Evolutionary conservation across 1,140 invertebrate species (phyloP).

Genomic region (Planococcus citri): DNA sequence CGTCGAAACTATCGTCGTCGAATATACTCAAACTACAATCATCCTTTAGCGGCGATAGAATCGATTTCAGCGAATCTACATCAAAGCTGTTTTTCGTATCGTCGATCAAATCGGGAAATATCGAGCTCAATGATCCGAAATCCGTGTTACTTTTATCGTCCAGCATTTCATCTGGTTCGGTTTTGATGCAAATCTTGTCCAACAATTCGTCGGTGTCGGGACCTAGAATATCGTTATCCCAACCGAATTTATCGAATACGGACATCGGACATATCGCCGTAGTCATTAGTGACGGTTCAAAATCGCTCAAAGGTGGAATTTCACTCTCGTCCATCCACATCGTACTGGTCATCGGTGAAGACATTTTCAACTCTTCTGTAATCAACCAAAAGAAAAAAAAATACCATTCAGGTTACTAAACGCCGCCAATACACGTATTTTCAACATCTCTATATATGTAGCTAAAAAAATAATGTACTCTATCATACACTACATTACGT

Average conservation of each 20-base stretch:
- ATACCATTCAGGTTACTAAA: too few relatives aligned
- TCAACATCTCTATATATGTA: too few relatives aligned
- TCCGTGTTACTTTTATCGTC: background rate
- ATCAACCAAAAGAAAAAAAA: background rate
- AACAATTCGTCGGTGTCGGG: background rate
- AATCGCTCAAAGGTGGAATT: background rate
- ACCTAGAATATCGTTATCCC: background rate
- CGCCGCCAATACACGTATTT: too few relatives aligned
- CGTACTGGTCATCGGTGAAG: background rate
- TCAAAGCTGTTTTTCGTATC: background rate
- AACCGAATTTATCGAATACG: conserved; percentile 13
- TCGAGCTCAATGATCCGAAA: background rate
- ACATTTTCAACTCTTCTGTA: background rate
- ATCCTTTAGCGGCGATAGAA: background rate
- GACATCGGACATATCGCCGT: background rate
- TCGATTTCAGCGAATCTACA: background rate
- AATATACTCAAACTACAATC: background rate
- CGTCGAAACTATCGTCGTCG: background rate
- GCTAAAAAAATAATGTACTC: too few relatives aligned
- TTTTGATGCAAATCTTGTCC: background rate
- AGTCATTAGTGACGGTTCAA: background rate
- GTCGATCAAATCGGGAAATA: background rate
- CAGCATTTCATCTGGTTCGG: background rate
- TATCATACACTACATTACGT: too few relatives aligned
- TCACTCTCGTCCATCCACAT: background rate